phyloP scores from a whole-genome alignment of 2,113 vertebrate genomes.

The Prunella himalayana region DNA sequence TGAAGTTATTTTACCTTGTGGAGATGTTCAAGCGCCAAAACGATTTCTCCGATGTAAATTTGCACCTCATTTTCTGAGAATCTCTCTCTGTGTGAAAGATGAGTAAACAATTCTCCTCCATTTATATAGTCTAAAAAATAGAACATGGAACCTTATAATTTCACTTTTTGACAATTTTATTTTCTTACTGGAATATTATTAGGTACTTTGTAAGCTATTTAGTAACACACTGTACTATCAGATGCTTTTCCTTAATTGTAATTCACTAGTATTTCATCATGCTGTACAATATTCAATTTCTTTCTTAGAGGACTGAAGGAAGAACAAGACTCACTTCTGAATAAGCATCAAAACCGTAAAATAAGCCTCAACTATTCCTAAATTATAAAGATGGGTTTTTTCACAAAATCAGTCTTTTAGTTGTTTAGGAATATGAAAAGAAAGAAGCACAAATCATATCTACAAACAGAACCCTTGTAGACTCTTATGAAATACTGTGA shows the following conservation, averaged over 20 bases:
- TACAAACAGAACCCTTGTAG: neutral
- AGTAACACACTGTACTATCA: neutral
- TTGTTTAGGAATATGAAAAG: neutral
- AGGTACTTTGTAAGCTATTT: neutral
- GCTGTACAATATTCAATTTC: neutral
- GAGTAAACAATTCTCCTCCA: constrained; percentile 96
- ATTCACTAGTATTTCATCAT: neutral
- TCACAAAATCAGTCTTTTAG: neutral
- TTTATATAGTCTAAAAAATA: constrained; percentile 92
- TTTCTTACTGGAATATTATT: neutral
- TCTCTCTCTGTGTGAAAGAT: constrained; percentile 94
- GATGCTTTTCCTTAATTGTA: neutral
- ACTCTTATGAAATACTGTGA: neutral
- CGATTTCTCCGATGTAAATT: constrained; percentile 93
- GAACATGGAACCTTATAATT: constrained; percentile 14
- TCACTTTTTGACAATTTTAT: neutral
- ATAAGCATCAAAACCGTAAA: neutral
- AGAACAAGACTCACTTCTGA: neutral
- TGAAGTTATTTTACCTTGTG: constrained; percentile 83
- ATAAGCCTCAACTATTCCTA: neutral
- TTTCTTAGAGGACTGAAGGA: neutral
- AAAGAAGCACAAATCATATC: neutral
- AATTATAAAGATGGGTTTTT: neutral
- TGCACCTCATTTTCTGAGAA: constrained; percentile 93
- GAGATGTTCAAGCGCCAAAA: constrained; percentile 91